Percentiles rank a stretch among this genome's conserved stretches.
Conservation (phyloP, 2,113 vertebrate species). For the Origma solitaria region DNA sequence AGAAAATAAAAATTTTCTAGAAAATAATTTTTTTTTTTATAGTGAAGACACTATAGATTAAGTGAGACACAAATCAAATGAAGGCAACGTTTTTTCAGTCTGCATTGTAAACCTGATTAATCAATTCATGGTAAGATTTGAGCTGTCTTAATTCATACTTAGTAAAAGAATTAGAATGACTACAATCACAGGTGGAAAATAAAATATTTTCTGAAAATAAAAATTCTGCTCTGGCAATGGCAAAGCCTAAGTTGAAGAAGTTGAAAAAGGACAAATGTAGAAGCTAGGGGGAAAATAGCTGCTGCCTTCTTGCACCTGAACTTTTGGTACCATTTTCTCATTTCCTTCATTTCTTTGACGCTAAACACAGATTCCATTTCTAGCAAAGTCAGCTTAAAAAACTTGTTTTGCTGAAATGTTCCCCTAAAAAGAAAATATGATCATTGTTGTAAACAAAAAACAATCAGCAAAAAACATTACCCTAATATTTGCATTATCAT, state of each 20-base stretch:
- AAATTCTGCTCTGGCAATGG: not conserved
- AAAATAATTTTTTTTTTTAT: too few relatives aligned
- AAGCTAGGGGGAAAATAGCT: rapidly evolving
- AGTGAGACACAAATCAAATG: not conserved
- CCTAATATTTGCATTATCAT: not conserved
- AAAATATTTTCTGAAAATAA: not conserved
- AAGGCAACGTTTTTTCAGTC: not conserved
- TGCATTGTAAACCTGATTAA: not conserved
- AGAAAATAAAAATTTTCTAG: not conserved
- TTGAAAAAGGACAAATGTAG: not conserved
- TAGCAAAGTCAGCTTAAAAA: not conserved
- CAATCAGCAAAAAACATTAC: rapidly evolving
- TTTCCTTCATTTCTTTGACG: not conserved
- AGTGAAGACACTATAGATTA: not conserved
- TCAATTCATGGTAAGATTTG: not conserved
- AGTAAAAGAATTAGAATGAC: not conserved
- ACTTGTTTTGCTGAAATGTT: not conserved
- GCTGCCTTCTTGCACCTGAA: not conserved
- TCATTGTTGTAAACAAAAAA: not conserved
- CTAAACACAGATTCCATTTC: not conserved
- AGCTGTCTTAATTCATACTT: not conserved
- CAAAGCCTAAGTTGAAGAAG: not conserved
- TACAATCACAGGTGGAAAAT: not conserved
- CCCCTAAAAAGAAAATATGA: not conserved
- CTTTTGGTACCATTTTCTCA: not conserved